Conservation (phyloP, 1,140 invertebrate genomes). For the Heliconius hewitsoni region DNA sequence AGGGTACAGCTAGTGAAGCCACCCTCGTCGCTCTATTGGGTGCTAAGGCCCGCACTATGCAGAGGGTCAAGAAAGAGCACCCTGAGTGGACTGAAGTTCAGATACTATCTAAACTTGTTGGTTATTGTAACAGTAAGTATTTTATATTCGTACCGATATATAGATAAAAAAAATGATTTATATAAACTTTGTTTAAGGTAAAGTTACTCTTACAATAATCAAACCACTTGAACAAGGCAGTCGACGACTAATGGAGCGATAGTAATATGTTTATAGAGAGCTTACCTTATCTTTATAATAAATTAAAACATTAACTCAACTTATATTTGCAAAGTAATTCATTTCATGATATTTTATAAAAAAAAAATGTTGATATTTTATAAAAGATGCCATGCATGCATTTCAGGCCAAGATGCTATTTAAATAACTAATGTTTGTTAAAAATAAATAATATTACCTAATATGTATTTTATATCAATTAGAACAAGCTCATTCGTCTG, state of each 20-base stretch:
- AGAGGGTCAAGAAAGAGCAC: conserved; percentile 86
- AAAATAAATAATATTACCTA: too few relatives aligned
- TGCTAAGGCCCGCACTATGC: conserved; percentile 90
- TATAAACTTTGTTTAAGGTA: too few relatives aligned
- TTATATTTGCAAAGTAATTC: too few relatives aligned
- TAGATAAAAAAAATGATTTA: too few relatives aligned
- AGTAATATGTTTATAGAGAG: neutral
- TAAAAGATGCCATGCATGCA: neutral
- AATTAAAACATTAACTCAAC: neutral
- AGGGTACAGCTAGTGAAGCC: conserved; percentile 94
- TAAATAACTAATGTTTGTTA: too few relatives aligned
- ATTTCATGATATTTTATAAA: neutral
- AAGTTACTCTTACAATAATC: neutral
- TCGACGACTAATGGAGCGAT: too few relatives aligned
- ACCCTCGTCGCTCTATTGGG: conserved; percentile 94
- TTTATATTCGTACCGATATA: neutral
- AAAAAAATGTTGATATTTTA: neutral
- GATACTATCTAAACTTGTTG: conserved; percentile 93
- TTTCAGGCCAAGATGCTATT: too few relatives aligned
- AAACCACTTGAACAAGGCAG: neutral
- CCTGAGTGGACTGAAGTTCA: conserved; percentile 91
- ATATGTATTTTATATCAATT: conserved; percentile 8
- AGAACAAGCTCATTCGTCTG: conserved; percentile 96
- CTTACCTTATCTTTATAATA: neutral
- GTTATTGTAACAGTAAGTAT: conserved; percentile 85